Evolutionary conservation across 2,888 invertebrate genomes (phyloP).

Genomic region (Callyntrura guangdongensis): DNA sequence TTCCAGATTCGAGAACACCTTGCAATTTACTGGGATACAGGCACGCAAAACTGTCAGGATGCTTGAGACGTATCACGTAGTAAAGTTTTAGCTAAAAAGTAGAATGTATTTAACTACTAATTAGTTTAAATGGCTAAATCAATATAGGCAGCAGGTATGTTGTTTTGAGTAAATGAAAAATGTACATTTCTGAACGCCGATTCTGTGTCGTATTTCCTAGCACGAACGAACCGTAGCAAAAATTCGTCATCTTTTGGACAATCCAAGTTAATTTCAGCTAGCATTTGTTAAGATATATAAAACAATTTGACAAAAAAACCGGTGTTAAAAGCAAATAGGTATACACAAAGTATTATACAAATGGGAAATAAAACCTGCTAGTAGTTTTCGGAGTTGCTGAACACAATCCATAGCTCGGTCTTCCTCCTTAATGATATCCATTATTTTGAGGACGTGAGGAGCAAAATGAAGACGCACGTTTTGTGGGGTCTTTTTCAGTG

Average conservation of each 20-base stretch:
- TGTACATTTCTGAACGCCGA: conserved; percentile 60
- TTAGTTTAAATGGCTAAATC: no score
- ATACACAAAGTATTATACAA: no score
- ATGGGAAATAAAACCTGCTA: conserved; percentile 35
- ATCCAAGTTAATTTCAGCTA: conserved; percentile 55
- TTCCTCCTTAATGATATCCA: conserved; percentile 42
- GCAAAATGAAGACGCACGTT: background rate
- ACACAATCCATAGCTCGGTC: conserved; percentile 16
- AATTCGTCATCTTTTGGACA: conserved; percentile 71
- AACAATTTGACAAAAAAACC: background rate
- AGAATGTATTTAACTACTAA: background rate
- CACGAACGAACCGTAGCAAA: conserved; percentile 70
- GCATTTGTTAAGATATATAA: background rate
- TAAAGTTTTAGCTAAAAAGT: conserved; percentile 60
- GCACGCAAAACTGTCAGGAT: conserved; percentile 47
- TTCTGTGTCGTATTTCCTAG: conserved; percentile 70
- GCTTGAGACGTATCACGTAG: conserved; percentile 61
- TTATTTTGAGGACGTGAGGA: background rate
- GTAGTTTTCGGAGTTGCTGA: conserved; percentile 37
- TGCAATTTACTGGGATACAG: conserved; percentile 58
- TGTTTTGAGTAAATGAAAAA: background rate
- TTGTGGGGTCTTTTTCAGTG: background rate
- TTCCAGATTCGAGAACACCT: conserved; percentile 64
- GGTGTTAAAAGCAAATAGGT: background rate
- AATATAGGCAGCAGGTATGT: no score